Conservation (phyloP, 2,113 vertebrate species). For the Epinephelus cyanopodus region DNA sequence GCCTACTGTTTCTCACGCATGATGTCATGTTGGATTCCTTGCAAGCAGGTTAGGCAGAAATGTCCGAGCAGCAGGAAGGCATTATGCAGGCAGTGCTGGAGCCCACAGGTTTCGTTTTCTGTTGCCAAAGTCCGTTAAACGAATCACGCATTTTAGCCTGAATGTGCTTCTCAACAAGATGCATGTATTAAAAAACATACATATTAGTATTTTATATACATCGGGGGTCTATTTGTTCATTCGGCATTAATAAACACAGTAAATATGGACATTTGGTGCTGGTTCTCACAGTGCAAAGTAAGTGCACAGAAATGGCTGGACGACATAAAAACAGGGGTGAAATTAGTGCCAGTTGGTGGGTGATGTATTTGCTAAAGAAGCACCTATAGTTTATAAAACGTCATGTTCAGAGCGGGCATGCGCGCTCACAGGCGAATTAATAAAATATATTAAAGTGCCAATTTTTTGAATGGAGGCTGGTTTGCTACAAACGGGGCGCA, state of each 20-base stretch:
- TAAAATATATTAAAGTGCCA: constrained; percentile 31
- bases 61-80: constrained; percentile 26
- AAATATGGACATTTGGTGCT: neutral
- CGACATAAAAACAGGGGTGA: accelerated
- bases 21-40: constrained; percentile 71
- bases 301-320: no score
- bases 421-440: constrained; percentile 4
- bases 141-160: neutral
- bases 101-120: neutral
- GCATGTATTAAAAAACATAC: accelerated
- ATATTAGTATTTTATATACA: accelerated
- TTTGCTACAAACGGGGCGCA: constrained; percentile 14
- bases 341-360: neutral
- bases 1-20: constrained; percentile 53
- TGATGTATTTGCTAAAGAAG: neutral
- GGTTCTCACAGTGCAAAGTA: neutral
- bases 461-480: constrained; percentile 62
- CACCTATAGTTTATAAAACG: neutral
- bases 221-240: accelerated
- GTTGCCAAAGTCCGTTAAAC: neutral
- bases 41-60: constrained; percentile 51
- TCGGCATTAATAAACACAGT: constrained; percentile 5
- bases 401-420: constrained; percentile 21
- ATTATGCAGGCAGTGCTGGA: neutral
- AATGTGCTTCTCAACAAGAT: neutral